Conservation (phyloP, 2,888 invertebrate species). For the Amiota mariae region DNA sequence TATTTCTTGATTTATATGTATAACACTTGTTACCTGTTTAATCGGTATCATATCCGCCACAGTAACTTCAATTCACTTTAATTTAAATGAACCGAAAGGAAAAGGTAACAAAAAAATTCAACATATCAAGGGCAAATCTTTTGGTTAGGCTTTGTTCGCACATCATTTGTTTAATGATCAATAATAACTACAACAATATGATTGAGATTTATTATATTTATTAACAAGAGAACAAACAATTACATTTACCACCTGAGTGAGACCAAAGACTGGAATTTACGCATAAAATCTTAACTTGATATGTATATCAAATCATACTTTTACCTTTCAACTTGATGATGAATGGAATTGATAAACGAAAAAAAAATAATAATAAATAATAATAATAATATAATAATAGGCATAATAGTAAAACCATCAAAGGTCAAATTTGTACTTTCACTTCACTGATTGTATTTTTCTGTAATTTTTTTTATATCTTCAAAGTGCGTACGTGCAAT, state of each 20-base stretch:
- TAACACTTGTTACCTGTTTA: conserved; percentile 12
- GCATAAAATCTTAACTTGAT: background rate
- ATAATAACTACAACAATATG: conserved; percentile 14
- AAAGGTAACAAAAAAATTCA: background rate
- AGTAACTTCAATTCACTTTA: background rate
- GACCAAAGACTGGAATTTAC: conserved; percentile 14
- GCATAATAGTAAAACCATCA: background rate
- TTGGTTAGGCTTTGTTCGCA: conserved; percentile 5
- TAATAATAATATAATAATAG: background rate
- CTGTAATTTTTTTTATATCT: background rate
- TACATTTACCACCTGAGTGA: conserved; percentile 8
- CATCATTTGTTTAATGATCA: conserved; percentile 11
- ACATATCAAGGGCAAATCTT: conserved; percentile 14
- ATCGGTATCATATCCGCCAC: conserved; percentile 18
- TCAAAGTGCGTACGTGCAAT: background rate
- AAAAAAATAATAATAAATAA: background rate
- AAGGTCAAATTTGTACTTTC: conserved; percentile 8
- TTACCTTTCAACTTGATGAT: no score
- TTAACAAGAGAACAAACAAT: conserved; percentile 14
- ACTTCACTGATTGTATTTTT: background rate
- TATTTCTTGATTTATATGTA: background rate
- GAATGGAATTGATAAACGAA: background rate
- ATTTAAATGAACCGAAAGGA: background rate
- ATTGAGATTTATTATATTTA: background rate
- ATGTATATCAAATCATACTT: no score